These are phyloP conservation scores for Cabera pusaria DNA, from an alignment of 2,888 invertebrate species.

Conservation along the genomic window DNA sequence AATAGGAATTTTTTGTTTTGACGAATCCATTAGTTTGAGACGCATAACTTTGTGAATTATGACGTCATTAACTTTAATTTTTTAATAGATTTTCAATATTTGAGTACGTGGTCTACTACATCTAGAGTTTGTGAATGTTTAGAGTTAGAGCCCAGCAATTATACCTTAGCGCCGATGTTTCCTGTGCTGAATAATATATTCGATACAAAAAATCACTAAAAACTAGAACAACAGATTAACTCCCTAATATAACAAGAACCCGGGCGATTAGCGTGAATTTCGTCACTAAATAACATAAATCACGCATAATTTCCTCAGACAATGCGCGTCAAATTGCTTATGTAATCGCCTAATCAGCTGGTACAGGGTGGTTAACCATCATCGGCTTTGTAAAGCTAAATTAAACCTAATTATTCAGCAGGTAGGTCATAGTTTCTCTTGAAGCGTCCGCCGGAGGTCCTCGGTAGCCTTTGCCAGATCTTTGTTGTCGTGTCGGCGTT, in stretches of 20 bases:
- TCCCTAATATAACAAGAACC: constrained; percentile 33
- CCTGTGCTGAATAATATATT: too few species aligned
- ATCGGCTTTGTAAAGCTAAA: constrained; percentile 40
- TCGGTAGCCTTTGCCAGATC: constrained; percentile 88
- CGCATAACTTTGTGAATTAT: too few species aligned
- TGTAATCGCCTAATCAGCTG: constrained; percentile 40
- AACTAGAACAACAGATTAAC: constrained; percentile 26
- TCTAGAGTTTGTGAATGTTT: too few species aligned
- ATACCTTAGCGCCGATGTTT: too few species aligned
- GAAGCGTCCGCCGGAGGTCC: constrained; percentile 88
- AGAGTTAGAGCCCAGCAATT: too few species aligned
- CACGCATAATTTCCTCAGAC: constrained; percentile 42
- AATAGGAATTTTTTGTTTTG: too few species aligned
- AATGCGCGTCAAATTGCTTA: constrained; percentile 40
- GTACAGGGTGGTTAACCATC: constrained; percentile 31
- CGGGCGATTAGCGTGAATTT: constrained; percentile 31
- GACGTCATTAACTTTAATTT: too few species aligned
- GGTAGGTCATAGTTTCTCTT: constrained; percentile 88
- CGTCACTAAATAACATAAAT: constrained; percentile 39
- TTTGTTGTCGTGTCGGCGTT: constrained; percentile 75
- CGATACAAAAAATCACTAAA: constrained; percentile 14
- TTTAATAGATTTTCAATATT: too few species aligned
- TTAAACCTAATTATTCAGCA: constrained; percentile 38
- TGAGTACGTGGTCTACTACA: too few species aligned
- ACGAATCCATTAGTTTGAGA: too few species aligned